Evolutionary conservation across 2,797 vertebrate genomes (phyloP).

Genomic region (Tarsius wallacei): DNA sequence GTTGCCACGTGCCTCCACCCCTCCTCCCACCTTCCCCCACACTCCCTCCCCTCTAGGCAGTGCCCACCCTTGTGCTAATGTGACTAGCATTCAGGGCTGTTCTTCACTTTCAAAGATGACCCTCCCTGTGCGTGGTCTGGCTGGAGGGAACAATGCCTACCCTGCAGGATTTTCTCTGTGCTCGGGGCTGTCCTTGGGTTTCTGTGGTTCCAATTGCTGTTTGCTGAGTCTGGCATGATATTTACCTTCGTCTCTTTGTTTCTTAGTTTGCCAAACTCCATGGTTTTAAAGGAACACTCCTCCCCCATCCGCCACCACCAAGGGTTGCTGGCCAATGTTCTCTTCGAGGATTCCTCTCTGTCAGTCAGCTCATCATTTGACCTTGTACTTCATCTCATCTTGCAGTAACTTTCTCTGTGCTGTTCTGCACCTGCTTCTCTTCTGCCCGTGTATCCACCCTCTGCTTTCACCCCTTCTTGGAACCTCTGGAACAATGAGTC

Average conservation of each 20-base stretch:
- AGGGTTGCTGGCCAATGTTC: not conserved
- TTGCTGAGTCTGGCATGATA: constrained; percentile 66
- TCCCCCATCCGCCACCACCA: not conserved
- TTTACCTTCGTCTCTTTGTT: constrained; percentile 53
- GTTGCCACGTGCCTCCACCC: too few species aligned
- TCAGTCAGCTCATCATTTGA: not conserved
- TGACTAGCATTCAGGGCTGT: not conserved
- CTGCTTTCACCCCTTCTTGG: not conserved
- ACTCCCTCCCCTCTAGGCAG: too few species aligned
- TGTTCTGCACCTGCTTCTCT: not conserved
- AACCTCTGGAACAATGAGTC: too few species aligned
- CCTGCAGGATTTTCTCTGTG: constrained; percentile 61
- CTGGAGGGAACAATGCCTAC: constrained; percentile 57
- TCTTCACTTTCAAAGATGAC: constrained; percentile 42
- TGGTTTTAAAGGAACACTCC: constrained; percentile 47
- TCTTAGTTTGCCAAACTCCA: constrained; percentile 27
- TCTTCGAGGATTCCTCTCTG: not conserved
- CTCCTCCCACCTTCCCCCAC: too few species aligned
- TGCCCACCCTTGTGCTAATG: too few species aligned
- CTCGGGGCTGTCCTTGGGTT: constrained; percentile 59
- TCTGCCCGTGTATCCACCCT: not conserved
- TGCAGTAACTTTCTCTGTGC: not conserved
- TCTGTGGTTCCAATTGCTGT: constrained; percentile 57
- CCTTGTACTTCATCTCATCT: not conserved
- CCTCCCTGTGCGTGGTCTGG: not conserved